Evolutionary conservation across 2,888 invertebrate species (phyloP).

Genomic region (Peribatodes rhomboidaria): DNA sequence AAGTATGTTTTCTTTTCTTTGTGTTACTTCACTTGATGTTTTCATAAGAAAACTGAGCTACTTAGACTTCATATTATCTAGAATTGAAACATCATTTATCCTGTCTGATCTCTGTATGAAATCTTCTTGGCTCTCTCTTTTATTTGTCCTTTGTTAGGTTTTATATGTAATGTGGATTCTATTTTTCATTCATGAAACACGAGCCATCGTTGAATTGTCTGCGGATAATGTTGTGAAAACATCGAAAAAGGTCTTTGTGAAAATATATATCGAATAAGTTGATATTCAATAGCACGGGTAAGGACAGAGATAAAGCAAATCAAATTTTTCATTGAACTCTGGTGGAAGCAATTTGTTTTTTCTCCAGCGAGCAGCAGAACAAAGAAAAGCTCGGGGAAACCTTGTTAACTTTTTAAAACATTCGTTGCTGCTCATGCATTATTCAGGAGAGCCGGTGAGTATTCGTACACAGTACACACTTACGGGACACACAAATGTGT

Average conservation of each 20-base stretch:
- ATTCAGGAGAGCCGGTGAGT: slow-evolving; percentile 72
- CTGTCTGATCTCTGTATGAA: slow-evolving; percentile 36
- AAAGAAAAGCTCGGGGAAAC: slow-evolving; percentile 81
- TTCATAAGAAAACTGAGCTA: slow-evolving; percentile 27
- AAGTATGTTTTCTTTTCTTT: slow-evolving; percentile 5
- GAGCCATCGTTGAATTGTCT: slow-evolving; percentile 17
- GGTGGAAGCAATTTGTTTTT: slow-evolving; percentile 76
- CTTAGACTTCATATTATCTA: slow-evolving; percentile 40
- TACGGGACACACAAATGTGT: slow-evolving; percentile 42
- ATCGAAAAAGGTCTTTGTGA: slow-evolving; percentile 15
- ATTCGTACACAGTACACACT: slow-evolving; percentile 49
- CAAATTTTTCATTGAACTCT: slow-evolving; percentile 58
- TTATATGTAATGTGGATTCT: slow-evolving; percentile 26
- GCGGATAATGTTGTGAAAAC: slow-evolving; percentile 21
- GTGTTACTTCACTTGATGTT: slow-evolving; percentile 19
- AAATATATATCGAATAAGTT: slow-evolving; percentile 8
- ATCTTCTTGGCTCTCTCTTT: slow-evolving; percentile 26
- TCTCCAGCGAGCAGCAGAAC: slow-evolving; percentile 74
- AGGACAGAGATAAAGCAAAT: slow-evolving; percentile 48
- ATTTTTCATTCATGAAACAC: slow-evolving; percentile 31
- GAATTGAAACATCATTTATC: slow-evolving; percentile 40
- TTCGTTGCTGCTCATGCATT: slow-evolving; percentile 79
- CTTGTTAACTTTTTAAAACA: slow-evolving; percentile 85
- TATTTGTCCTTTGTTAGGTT: slow-evolving; percentile 33
- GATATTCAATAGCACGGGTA: slow-evolving; percentile 23